Evolutionary conservation across 2,888 invertebrate species (phyloP), one percentile per base, ranked within the genome.

Genomic region (Xestia ashworthii): DNA sequence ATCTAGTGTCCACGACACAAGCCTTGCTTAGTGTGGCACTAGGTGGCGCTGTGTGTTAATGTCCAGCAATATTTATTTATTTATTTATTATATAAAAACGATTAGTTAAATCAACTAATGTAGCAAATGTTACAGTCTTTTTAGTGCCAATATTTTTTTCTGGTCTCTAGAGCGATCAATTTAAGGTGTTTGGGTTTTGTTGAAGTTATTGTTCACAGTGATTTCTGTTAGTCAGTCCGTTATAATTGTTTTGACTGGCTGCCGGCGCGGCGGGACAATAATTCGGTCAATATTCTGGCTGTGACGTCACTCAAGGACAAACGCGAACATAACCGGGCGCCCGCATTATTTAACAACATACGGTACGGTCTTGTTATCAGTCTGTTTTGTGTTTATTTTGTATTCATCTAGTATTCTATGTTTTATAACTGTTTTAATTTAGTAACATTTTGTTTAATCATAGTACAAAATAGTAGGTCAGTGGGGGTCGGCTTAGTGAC

Each of bases 341-440:
- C 5, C 5, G 55, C 32, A 38, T 19, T 38, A 64, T 48, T 62
- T 19, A 64, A 64, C 38, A 19, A 62, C 60, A 19, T 62, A 4
- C 32, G 12, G 48, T n/a, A 38, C 71, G 48, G 25, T 64, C 38
- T 3, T 50, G 48, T 50, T 64, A 71, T 71, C 64, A 48, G 48
- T 48, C 19, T 19, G 25, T 25, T 25, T 50, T 72, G n/a, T 50
- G 11, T 41, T 64, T 72, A 3, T 32, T 60, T 71, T 60, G 58
- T 46, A 16, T 71, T 22, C 14, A 46, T 32, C 22, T 14, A 44
- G 12, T 53, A 38, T 19, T 25, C 9, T 46, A 16, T 67, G 12
- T 50, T 68, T 16, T 19, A 1, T 9, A 11, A 22, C 22, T 53
- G 4, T 53, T 53, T 53, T 9, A 22, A 53, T 53, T 22, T 0